Percentiles rank a stretch among this genome's conserved stretches.
Evolutionary conservation across 2,113 vertebrate species (phyloP).

Genomic region (Pygoscelis adeliae): DNA sequence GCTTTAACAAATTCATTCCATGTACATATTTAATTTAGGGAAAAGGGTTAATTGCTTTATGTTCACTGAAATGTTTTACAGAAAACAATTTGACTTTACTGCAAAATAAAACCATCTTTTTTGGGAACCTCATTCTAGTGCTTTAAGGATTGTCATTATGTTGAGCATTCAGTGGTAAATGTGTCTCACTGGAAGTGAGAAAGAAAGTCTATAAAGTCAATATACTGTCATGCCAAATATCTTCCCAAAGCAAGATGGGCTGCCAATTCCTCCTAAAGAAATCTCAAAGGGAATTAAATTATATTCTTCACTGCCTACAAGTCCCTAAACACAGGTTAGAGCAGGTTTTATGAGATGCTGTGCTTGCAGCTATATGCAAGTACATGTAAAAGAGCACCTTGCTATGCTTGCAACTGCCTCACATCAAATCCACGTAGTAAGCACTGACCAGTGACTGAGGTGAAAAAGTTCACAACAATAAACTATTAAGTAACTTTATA

Average conservation of each 20-base stretch:
- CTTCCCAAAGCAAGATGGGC: slow-evolving; percentile 54
- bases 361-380: slow-evolving; percentile 27
- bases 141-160: slow-evolving; percentile 46
- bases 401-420: not conserved
- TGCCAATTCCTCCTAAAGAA: slow-evolving; percentile 59
- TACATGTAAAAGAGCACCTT: slow-evolving; percentile 12
- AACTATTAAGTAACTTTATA: not conserved
- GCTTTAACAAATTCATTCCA: not conserved
- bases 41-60: not conserved
- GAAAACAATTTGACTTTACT: slow-evolving; percentile 5
- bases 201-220: slow-evolving; percentile 63
- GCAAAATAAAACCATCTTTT: slow-evolving; percentile 30
- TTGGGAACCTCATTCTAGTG: not conserved
- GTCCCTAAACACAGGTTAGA: slow-evolving; percentile 46
- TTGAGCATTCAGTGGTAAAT: slow-evolving; percentile 38
- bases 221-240: slow-evolving; percentile 68
- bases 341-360: slow-evolving; percentile 28
- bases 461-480: not conserved
- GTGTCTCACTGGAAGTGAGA: slow-evolving; percentile 40
- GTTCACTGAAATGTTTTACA: not conserved
- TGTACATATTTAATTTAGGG: not conserved
- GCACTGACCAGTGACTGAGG: not conserved
- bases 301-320: slow-evolving; percentile 57
- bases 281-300: slow-evolving; percentile 69
- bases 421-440: not conserved